phyloP scores from a whole-genome alignment of 1,140 invertebrate species.

The Drosophila sucinea region DNA sequence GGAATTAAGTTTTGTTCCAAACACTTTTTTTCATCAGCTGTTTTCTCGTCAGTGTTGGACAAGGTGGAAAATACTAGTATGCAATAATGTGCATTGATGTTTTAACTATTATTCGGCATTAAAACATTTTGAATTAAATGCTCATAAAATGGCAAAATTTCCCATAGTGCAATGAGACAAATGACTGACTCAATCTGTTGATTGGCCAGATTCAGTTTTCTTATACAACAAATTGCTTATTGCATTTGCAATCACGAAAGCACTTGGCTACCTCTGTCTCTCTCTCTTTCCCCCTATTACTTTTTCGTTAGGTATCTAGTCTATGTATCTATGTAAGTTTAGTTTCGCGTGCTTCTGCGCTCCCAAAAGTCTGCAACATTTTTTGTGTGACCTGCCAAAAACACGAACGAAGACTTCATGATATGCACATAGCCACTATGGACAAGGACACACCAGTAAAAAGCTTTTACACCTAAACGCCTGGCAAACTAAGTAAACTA shows the following conservation, averaged over 20 bases:
- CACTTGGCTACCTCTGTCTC: neutral
- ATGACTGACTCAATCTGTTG: neutral
- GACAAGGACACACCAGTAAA: constrained; percentile 29
- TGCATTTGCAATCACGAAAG: too few species aligned
- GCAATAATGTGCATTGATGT: too few species aligned
- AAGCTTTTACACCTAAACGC: constrained; percentile 45
- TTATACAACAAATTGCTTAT: too few species aligned
- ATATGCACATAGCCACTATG: neutral
- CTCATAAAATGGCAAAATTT: too few species aligned
- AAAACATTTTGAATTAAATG: too few species aligned
- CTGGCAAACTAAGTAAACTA: constrained; percentile 29
- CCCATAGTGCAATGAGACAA: too few species aligned
- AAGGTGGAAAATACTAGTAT: too few species aligned
- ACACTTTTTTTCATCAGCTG: too few species aligned
- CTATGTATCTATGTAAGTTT: neutral
- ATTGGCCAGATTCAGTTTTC: neutral
- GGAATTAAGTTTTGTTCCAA: too few species aligned
- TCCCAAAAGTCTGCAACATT: constrained; percentile 8
- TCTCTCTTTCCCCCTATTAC: neutral
- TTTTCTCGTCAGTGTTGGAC: too few species aligned
- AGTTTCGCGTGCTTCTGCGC: neutral
- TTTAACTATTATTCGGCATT: too few species aligned
- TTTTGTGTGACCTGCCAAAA: constrained; percentile 12
- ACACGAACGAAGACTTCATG: constrained; percentile 10
- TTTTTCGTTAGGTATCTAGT: neutral